Base-by-base conservation (phyloP, 23 tunicate species). In the Styela plicata region DNA sequence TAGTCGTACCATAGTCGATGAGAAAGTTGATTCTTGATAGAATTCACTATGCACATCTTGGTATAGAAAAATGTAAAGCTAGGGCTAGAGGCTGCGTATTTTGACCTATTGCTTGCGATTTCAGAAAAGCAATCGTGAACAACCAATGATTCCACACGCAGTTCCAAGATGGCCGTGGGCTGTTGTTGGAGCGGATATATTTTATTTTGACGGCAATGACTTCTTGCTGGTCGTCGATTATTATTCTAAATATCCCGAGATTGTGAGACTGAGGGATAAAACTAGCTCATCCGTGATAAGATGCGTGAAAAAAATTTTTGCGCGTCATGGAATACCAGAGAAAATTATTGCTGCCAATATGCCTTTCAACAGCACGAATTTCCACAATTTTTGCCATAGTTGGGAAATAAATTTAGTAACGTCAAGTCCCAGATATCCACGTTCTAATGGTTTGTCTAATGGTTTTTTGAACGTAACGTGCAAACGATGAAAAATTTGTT, bases 41-140 rank as follows among this genome's bases (percentile, higher is more conserved):
- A 44, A 44, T 44, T 44, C 57, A 44, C 13, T 44, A 44, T 44
- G 29, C 73, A 25, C 85, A 87, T 37, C 63, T 87, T 24, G 90
- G 90, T 52, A 74, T 80, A 34, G 80, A 80, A 33, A 87, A 87
- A 36, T 74, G 85, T 74, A 87, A 87, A 65, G 27, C 82, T 2
- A 73, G 85, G n/a, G 85, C 90, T 2, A 29, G 85, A 29, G 82
- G 81, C 7, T 36, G 63, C 36, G 25, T 83, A 31, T 79, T 34
- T 86, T 86, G 84, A 85, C 89, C 89, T 20, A 5, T 84, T 86
- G 89, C 29, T 29, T 3, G 69, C 61, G 52, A 70, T 86, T 17
- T 34, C 84, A 80, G 79, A 65, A 67, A 16, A 24, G 33, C 2
- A 74, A 86, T 57, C 63, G 20, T 25, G 24, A 75, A 31, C 84